These are phyloP conservation scores for Diphyllodes magnificus DNA, from an alignment of 2,113 vertebrate species.

Conservation along the genomic window DNA sequence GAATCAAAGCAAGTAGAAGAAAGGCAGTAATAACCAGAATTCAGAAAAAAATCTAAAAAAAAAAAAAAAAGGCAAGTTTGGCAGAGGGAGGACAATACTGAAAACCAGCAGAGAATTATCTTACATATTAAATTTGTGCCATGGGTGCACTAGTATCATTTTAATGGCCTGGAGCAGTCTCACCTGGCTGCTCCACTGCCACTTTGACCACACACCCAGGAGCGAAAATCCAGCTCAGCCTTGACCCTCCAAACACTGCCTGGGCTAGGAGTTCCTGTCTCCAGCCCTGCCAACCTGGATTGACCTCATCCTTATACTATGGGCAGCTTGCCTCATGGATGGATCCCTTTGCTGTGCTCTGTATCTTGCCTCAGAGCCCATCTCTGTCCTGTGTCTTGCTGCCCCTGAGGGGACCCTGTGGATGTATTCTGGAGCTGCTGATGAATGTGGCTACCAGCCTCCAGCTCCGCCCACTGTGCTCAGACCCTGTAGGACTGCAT, in stretches of 20 bases:
- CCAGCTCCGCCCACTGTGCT: neutral
- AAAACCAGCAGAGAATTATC: neutral
- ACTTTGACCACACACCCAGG: neutral
- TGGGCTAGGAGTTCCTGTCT: neutral
- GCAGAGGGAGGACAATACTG: neutral
- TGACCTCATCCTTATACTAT: neutral
- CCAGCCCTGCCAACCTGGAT: neutral
- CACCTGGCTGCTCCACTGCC: neutral
- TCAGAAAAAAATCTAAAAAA: neutral
- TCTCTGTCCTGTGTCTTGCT: fast-evolving
- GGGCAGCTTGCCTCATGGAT: neutral
- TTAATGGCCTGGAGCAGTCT: neutral
- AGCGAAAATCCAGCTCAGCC: neutral
- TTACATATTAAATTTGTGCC: neutral
- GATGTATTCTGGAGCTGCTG: neutral
- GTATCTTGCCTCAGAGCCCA: neutral
- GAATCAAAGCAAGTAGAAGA: neutral
- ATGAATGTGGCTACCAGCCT: neutral
- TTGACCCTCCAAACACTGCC: neutral
- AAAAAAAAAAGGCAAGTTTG: neutral
- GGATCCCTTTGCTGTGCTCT: neutral
- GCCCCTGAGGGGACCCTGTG: neutral
- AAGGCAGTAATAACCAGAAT: neutral
- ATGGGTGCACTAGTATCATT: neutral
- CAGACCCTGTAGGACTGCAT: neutral